Evolutionary conservation across 2,888 invertebrate genomes (phyloP).

Genomic region (Cerastis rubricosa): DNA sequence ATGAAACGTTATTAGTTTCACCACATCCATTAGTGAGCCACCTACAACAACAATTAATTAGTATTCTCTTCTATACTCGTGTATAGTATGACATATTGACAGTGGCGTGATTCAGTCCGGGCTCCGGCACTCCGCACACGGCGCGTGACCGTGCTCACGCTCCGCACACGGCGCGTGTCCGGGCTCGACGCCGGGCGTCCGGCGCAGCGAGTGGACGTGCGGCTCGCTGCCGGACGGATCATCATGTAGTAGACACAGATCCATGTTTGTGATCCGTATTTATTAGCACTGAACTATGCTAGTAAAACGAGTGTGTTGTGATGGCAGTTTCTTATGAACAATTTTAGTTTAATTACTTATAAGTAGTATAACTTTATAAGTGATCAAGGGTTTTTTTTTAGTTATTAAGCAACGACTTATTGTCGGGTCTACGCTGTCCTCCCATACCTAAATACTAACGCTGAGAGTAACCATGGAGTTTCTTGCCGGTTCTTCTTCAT

Average conservation of each 20-base stretch:
- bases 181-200: constrained; percentile 38
- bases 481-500: too few species aligned
- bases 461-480: too few species aligned
- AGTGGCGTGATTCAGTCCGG: not conserved
- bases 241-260: too few species aligned
- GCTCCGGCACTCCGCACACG: not conserved
- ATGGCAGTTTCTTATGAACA: not conserved
- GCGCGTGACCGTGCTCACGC: constrained; percentile 14
- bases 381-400: not conserved
- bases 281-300: too few species aligned
- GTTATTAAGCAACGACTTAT: too few species aligned
- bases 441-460: too few species aligned
- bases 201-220: constrained; percentile 34
- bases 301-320: too few species aligned
- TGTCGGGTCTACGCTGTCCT: too few species aligned
- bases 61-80: not conserved
- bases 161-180: not conserved
- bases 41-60: not conserved
- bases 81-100: not conserved
- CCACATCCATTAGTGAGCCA: not conserved
- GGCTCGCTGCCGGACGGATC: constrained; percentile 17
- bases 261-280: too few species aligned
- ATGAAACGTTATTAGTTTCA: not conserved
- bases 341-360: not conserved
- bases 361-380: too few species aligned